These are phyloP conservation scores for Lymantria dispar DNA, from an alignment of 2,888 invertebrate genomes.

Conservation along the genomic window DNA sequence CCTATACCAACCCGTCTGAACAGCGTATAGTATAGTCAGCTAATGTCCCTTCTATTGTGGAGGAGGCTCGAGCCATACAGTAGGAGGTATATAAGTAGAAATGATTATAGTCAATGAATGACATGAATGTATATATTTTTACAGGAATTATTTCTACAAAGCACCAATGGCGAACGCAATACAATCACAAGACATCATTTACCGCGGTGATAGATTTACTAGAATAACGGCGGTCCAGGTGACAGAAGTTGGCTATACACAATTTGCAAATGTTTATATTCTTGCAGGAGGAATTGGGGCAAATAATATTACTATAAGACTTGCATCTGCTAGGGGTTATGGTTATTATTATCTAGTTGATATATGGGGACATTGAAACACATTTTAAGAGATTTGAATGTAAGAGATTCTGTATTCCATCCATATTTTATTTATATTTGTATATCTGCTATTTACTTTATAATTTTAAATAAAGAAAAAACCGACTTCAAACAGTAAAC, in stretches of 20 bases:
- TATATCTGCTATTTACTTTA: too few species aligned
- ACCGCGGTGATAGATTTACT: slow-evolving; percentile 48
- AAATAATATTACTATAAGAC: slow-evolving; percentile 51
- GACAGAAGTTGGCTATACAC: slow-evolving; percentile 51
- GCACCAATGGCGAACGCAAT: slow-evolving; percentile 41
- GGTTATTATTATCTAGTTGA: slow-evolving; percentile 61
- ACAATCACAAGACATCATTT: slow-evolving; percentile 58
- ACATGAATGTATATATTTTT: too few species aligned
- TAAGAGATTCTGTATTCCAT: too few species aligned
- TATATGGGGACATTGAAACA: slow-evolving; percentile 54
- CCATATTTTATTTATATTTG: too few species aligned
- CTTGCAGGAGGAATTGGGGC: slow-evolving; percentile 44
- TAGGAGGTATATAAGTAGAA: too few species aligned
- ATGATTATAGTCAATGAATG: too few species aligned
- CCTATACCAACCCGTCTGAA: too few species aligned
- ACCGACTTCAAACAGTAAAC: too few species aligned
- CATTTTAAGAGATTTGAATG: not conserved
- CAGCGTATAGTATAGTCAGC: too few species aligned
- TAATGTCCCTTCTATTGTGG: too few species aligned
- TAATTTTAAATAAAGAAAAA: too few species aligned
- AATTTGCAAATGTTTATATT: slow-evolving; percentile 49
- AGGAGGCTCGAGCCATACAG: too few species aligned
- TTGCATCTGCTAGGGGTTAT: slow-evolving; percentile 50
- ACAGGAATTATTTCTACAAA: slow-evolving; percentile 31
- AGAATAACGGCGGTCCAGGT: slow-evolving; percentile 52